These are phyloP conservation scores for Cololabis saira DNA, from an alignment of 2,113 vertebrate species.

Conservation along the genomic window DNA sequence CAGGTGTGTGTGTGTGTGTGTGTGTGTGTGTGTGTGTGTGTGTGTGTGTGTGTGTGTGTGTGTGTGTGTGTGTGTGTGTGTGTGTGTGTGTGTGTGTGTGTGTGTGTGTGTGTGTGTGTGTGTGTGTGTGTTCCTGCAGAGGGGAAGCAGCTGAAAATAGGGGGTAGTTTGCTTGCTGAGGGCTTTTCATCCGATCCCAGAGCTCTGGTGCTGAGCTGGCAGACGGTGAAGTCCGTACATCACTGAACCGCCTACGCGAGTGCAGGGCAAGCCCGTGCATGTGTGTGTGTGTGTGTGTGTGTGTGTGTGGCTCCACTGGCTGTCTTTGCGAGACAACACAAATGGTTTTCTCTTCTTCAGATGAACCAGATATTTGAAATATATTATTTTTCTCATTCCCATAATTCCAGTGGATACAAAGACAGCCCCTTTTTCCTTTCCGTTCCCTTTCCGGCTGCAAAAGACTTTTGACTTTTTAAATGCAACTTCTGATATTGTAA, in stretches of 20 bases:
- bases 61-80: too few relatives aligned
- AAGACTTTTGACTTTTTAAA: too few relatives aligned
- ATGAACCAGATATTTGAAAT: too few relatives aligned
- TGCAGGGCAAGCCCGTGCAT: slow-evolving; percentile 21
- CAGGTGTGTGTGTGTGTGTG: too few relatives aligned
- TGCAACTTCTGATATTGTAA: too few relatives aligned
- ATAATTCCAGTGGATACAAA: too few relatives aligned
- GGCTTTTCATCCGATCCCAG: slow-evolving; percentile 42
- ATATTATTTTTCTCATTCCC: too few relatives aligned
- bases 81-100: neutral
- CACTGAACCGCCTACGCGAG: slow-evolving; percentile 57
- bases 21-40: too few relatives aligned
- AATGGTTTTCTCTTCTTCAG: neutral
- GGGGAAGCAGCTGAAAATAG: slow-evolving; percentile 8
- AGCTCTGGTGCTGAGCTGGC: slow-evolving; percentile 52
- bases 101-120: neutral
- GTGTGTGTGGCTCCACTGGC: slow-evolving; percentile 7
- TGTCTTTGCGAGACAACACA: too few relatives aligned
- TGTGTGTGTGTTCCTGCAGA: neutral
- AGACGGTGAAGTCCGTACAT: slow-evolving; percentile 65
- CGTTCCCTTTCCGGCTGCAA: too few relatives aligned
- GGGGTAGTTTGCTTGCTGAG: slow-evolving; percentile 24
- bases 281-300: slow-evolving; percentile 27
- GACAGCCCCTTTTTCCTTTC: too few relatives aligned
- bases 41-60: too few relatives aligned